Base-by-base conservation (phyloP, 2,113 vertebrate species). In the Anolis carolinensis region DNA sequence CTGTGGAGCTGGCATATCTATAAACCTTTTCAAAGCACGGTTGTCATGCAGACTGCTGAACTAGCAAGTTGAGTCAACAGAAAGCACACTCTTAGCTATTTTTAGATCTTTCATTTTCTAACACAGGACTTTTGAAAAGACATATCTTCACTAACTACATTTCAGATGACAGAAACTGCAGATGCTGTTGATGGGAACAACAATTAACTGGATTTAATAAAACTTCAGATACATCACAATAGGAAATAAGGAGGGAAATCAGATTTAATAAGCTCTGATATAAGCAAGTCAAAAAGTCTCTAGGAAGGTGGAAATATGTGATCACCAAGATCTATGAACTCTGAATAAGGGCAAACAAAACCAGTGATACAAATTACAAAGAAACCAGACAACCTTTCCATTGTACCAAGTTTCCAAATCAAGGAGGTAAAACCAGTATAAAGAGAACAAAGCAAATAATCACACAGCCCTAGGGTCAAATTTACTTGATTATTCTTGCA, bases 11-110 rank as follows among this genome's bases (percentile, higher is more conserved):
- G 11, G 50, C 25, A 5, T 71, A 18, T 34, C 59, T 77, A 5
- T 75, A 34, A 59, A 72, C 52, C 72, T 83, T 76, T 52, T 67
- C 63, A 84, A 89, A 63, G 63, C 1, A 3, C 39, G n/a, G 30
- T 7, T 36, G 50, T 80, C 39, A 80, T 1, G 21, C 5, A 85
- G 70, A 62, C 52, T 89, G 83, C 52, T 67, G 82, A 91, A 63
- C 48, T 1, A 6, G 55, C 65, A 81, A 34, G 52, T 16, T 68
- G 39, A 87, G n/a, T 79, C 67, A 65, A 34, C 9, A 44, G 83
- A 77, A 16, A 5, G 44, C 27, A 68, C 7, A 32, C 25, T 70
- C 14, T 48, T 65, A 44, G 30, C n/a, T 73, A 84, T 50, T 86
- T 80, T 71, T 67, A 75, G 63, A 70, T 85, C 62, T 65, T 32